These are phyloP conservation scores for Ramazzottius varieornatus DNA, from an alignment of 2,888 invertebrate species.

Conservation along the genomic window DNA sequence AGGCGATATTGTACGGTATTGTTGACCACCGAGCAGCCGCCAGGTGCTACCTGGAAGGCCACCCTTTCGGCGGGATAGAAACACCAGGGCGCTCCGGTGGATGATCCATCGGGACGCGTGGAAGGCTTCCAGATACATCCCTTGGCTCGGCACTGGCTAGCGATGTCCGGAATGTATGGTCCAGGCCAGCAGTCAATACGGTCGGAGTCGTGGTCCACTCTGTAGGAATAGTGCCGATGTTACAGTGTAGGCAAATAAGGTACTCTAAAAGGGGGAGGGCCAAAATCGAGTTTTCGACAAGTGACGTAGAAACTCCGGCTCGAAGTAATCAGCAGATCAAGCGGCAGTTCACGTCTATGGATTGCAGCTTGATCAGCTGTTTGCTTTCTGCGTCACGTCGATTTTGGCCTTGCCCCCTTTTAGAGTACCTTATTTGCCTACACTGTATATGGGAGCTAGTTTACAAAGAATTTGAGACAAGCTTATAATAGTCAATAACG, in stretches of 20 bases:
- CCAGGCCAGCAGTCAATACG: background rate
- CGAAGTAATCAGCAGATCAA: too few species aligned
- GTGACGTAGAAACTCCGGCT: too few species aligned
- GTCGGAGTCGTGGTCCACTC: background rate
- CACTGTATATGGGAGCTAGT: background rate
- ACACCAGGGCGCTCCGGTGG: conserved; percentile 2
- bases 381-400: too few species aligned
- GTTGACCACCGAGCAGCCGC: background rate
- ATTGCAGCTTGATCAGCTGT: too few species aligned
- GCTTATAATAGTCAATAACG: background rate
- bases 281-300: too few species aligned
- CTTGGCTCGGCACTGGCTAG: background rate
- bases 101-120: background rate
- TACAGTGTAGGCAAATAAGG: too few species aligned
- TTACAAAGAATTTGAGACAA: background rate
- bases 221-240: too few species aligned
- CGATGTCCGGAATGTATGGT: background rate
- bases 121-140: background rate
- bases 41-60: background rate
- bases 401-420: background rate
- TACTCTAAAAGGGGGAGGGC: too few species aligned
- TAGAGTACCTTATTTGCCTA: background rate
- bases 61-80: background rate
- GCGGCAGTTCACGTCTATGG: too few species aligned
- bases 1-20: background rate